These are phyloP conservation scores for Sterna hirundo DNA, from an alignment of 2,113 vertebrate genomes.

Conservation along the genomic window DNA sequence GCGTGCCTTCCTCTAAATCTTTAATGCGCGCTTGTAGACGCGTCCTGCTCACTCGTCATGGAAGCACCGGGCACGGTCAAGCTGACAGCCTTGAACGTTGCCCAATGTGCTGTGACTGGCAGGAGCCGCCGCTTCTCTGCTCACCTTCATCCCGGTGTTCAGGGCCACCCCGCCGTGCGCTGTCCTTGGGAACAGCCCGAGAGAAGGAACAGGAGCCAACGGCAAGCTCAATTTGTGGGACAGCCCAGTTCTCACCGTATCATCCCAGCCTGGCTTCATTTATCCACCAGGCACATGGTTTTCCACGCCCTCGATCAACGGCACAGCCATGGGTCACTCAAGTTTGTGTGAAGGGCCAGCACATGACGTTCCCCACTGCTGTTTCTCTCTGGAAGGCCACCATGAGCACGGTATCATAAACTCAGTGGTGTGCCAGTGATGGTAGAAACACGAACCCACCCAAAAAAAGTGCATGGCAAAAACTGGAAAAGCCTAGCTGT, in stretches of 20 bases:
- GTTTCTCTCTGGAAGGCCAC: not conserved
- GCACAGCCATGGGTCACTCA: not conserved
- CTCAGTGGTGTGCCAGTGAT: not conserved
- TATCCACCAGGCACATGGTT: not conserved
- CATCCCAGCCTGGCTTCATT: not conserved
- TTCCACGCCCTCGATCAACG: rapidly evolving
- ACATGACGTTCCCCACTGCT: rapidly evolving
- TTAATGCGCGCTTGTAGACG: not conserved
- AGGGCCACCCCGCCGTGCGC: rapidly evolving
- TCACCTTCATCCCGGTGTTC: not conserved
- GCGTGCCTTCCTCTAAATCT: not conserved
- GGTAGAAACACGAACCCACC: not conserved
- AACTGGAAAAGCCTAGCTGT: not conserved
- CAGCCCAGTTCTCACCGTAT: not conserved
- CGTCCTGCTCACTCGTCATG: not conserved
- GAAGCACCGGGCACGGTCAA: not conserved
- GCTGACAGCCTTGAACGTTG: constrained; percentile 24
- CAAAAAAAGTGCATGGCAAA: not conserved
- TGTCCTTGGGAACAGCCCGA: rapidly evolving
- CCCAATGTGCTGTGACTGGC: constrained; percentile 9
- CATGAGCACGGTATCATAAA: not conserved
- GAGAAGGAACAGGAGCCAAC: not conserved
- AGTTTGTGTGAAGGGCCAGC: not conserved
- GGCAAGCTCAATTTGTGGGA: not conserved
- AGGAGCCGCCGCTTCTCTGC: rapidly evolving